Evolutionary conservation across 2,113 vertebrate genomes (phyloP).

Genomic region (Hirundichthys speculiger): DNA sequence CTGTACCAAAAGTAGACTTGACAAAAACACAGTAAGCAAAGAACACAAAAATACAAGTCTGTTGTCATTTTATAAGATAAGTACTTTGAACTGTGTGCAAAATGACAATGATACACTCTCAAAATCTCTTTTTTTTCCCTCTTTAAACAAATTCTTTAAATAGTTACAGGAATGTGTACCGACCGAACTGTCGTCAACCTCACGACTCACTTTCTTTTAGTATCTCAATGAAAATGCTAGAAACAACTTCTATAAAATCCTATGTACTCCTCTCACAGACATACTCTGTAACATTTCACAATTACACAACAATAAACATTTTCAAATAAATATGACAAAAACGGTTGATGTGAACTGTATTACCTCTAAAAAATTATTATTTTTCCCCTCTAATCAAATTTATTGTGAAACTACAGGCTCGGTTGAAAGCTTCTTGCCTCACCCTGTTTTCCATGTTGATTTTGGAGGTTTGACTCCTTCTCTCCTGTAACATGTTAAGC

Average conservation of each 20-base stretch:
- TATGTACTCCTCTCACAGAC: constrained; percentile 43
- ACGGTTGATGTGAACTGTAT: not conserved
- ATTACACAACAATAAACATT: constrained; percentile 42
- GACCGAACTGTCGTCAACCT: constrained; percentile 17
- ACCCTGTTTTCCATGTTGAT: too few relatives aligned
- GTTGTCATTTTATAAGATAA: constrained; percentile 17
- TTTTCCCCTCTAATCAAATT: too few relatives aligned
- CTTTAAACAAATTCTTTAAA: constrained; percentile 25
- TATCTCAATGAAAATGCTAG: constrained; percentile 46
- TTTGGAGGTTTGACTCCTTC: not conserved
- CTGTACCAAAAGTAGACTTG: constrained; percentile 61
- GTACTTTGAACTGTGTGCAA: constrained; percentile 38
- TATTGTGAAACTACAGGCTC: too few relatives aligned
- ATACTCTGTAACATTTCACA: constrained; percentile 50
- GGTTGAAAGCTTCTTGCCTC: not conserved
- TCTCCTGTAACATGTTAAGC: not conserved
- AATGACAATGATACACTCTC: constrained; percentile 16
- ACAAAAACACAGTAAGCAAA: constrained; percentile 10
- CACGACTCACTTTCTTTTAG: constrained; percentile 22
- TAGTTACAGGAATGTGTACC: constrained; percentile 55
- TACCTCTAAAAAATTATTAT: too few relatives aligned
- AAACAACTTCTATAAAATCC: constrained; percentile 59
- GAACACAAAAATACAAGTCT: constrained; percentile 27
- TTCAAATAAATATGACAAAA: constrained; percentile 70
- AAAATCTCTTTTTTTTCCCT: not conserved